Evolutionary conservation across 2,113 vertebrate genomes (phyloP), one percentile per base, ranked within the genome.

Genomic region (Lophochroa leadbeateri): DNA sequence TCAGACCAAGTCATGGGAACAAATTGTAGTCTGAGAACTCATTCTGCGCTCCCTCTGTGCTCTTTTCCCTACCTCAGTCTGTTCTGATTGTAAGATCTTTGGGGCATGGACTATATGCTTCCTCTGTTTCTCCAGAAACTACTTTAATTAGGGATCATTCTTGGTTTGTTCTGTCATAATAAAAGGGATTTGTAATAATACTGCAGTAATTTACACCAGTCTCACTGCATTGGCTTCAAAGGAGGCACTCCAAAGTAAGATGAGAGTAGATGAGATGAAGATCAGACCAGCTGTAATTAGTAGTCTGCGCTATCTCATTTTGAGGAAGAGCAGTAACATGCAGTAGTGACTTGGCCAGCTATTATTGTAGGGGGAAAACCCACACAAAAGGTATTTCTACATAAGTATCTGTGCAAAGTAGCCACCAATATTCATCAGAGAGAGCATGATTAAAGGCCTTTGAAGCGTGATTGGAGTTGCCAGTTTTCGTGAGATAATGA

Each of bases 241-340:
- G 94, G 83, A 84, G 46, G 28, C 80, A 61, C 94, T 97, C 80
- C 81, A 90, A 86, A 94, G 69, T 92, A 80, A 96, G 55, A 75
- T 57, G 65, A 81, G 84, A 88, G 90, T 53, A 71, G 88, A 86
- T 35, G 86, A 94, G 94, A 86, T 86, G 88, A 78, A 83, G 90
- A 92, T 94, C 88, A 71, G 90, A 33, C 69, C 95, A 57, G 81
- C 60, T 92, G 86, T 94, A 93, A 94, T 95, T 88, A 92, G 75
- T 78, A 46, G 79, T 86, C 88, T 93, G 64, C 0, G 1, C 80
- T 92, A 90, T 39, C 75, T 88, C 79, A 58, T 87, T 88, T 92
- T 82, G 84, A 78, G 94, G 65, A 67, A 65, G 58, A 77, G 86
- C 70, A 63, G 67, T 95, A 93, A 83, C 3, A 1, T 6, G 7